A percentile compares a stretch with the other conserved stretches of the same genome.
Evolutionary conservation across 2,888 invertebrate species (phyloP).

Genomic region (Drosophila limbata): DNA sequence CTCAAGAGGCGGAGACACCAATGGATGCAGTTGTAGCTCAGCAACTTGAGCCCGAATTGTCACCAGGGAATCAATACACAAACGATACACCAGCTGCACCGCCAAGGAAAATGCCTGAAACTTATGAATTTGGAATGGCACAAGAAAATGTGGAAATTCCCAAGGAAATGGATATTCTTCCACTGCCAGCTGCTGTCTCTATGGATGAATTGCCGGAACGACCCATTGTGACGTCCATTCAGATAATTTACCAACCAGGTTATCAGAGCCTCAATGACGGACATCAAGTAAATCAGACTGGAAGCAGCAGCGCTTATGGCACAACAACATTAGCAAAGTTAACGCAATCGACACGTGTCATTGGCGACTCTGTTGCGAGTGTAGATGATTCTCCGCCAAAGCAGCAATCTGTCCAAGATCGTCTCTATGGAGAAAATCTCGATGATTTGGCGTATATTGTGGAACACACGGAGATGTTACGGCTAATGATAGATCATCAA

Average conservation of each 20-base stretch:
- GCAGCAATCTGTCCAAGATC: neutral
- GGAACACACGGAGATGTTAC: constrained; percentile 41
- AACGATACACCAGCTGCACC: neutral
- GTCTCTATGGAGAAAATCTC: constrained; percentile 7
- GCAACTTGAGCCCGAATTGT: neutral
- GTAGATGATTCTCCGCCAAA: neutral
- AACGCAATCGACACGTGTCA: constrained; percentile 10
- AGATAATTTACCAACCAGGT: constrained; percentile 6
- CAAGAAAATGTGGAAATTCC: neutral
- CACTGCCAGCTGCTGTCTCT: neutral
- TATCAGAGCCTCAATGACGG: neutral
- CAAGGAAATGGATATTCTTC: neutral
- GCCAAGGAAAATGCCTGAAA: neutral
- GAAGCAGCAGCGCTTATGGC: neutral
- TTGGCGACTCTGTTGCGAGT: neutral
- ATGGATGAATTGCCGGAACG: constrained; percentile 19
- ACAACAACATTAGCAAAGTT: neutral
- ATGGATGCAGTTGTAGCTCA: neutral
- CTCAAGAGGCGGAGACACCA: neutral
- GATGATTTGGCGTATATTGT: constrained; percentile 43
- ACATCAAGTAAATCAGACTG: neutral
- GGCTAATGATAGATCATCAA: constrained; percentile 55
- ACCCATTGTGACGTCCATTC: constrained; percentile 33
- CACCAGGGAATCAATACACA: neutral
- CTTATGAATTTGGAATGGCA: neutral